Evolutionary conservation across 2,113 vertebrate species (phyloP).

Genomic region (Lampris megalopsis): DNA sequence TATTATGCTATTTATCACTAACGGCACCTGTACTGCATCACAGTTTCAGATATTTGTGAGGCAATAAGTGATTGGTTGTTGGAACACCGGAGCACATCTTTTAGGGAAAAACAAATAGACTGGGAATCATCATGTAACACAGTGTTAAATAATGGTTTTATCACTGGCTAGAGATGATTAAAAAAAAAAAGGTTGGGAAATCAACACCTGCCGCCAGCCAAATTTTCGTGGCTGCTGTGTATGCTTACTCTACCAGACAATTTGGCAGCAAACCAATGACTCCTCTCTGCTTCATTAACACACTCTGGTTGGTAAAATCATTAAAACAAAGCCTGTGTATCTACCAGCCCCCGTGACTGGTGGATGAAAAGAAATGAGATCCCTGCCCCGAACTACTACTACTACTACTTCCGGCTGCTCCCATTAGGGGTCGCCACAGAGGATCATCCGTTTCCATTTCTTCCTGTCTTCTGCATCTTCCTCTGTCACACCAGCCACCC

Average conservation of each 20-base stretch:
- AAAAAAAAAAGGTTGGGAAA: slow-evolving; percentile 55
- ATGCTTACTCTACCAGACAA: slow-evolving; percentile 53
- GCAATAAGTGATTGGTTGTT: background rate
- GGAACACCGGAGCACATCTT: slow-evolving; percentile 22
- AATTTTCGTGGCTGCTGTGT: slow-evolving; percentile 43
- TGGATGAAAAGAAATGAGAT: slow-evolving; percentile 26
- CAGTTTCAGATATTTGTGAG: background rate
- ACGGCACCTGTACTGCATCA: too few species aligned
- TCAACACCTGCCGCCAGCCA: slow-evolving; percentile 68
- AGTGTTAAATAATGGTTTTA: slow-evolving; percentile 50
- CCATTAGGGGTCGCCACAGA: too few species aligned
- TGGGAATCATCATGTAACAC: slow-evolving; percentile 39
- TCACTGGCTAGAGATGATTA: slow-evolving; percentile 42
- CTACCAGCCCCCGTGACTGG: slow-evolving; percentile 22
- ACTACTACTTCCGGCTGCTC: too few species aligned
- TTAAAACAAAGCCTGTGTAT: slow-evolving; percentile 3
- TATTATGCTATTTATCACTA: too few species aligned
- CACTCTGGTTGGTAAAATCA: slow-evolving; percentile 31
- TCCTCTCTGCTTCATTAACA: slow-evolving; percentile 36
- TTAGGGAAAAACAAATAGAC: slow-evolving; percentile 32
- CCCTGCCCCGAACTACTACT: background rate
- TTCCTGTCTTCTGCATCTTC: too few species aligned
- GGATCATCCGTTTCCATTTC: too few species aligned
- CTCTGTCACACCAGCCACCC: too few species aligned
- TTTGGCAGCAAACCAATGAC: slow-evolving; percentile 48